Conservation (phyloP, 2,888 invertebrate genomes). For the Helobdella robusta region DNA sequence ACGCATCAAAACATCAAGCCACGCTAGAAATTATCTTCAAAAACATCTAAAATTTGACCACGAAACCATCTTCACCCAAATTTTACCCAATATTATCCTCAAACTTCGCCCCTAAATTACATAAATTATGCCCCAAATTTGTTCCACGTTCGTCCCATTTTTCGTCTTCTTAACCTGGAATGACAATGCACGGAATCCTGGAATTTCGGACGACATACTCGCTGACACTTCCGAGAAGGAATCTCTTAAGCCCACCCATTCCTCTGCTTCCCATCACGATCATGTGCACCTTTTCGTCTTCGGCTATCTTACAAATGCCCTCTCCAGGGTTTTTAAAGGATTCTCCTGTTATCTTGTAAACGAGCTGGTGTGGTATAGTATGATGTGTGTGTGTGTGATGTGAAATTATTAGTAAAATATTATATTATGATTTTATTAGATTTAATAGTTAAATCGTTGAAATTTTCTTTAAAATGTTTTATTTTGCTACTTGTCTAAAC, state of each 20-base stretch:
- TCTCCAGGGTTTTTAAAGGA: slow-evolving; percentile 32
- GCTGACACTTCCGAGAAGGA: slow-evolving; percentile 31
- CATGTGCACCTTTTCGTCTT: slow-evolving; percentile 31
- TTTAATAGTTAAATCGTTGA: no score
- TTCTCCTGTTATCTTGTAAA: slow-evolving; percentile 33
- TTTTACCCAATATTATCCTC: background rate
- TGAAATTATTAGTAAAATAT: no score
- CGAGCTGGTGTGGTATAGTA: no score
- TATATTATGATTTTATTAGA: no score
- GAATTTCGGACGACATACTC: slow-evolving; percentile 33
- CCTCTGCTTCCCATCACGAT: slow-evolving; percentile 35
- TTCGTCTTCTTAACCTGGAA: slow-evolving; percentile 18
- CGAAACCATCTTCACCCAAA: background rate
- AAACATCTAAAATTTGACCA: background rate
- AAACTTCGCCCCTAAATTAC: background rate
- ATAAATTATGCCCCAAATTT: background rate
- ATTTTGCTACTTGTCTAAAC: no score
- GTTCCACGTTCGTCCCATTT: no score
- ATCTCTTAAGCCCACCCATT: slow-evolving; percentile 27
- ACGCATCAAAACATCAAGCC: no score
- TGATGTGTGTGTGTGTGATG: no score
- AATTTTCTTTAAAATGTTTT: no score
- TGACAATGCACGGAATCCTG: slow-evolving; percentile 28
- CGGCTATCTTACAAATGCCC: slow-evolving; percentile 32
- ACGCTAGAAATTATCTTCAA: slow-evolving; percentile 8